Percentiles rank a stretch among this genome's conserved stretches.
These are phyloP conservation scores for Mormyrus proboscirostris DNA, from an alignment of 2,797 vertebrate species.

Conservation along the genomic window DNA sequence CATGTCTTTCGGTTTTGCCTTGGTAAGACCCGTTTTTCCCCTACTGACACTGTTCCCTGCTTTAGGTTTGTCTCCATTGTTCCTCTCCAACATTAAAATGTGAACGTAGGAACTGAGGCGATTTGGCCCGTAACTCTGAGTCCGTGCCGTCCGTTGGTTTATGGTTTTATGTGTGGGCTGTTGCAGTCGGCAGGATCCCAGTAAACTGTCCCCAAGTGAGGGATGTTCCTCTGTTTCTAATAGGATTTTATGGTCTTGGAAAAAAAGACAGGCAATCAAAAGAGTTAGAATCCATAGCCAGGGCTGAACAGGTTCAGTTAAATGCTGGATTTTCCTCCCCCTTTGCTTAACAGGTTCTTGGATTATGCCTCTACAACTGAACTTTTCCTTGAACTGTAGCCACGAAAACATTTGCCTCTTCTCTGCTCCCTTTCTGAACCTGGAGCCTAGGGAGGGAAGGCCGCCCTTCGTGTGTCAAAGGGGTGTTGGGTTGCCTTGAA, in stretches of 20 bases:
- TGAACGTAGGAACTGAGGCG: neutral
- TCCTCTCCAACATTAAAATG: neutral
- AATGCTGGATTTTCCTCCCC: neutral
- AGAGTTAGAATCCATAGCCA: neutral
- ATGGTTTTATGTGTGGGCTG: neutral
- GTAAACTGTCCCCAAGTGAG: neutral
- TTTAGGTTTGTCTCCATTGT: neutral
- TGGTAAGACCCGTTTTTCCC: neutral
- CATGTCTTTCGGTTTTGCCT: neutral
- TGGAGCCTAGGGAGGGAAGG: neutral
- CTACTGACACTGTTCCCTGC: neutral
- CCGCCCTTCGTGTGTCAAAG: neutral
- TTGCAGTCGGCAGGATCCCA: neutral
- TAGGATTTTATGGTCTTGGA: slow-evolving; percentile 16
- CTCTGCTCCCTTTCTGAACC: neutral
- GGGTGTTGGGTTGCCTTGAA: neutral
- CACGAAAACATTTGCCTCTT: neutral
- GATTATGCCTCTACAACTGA: neutral
- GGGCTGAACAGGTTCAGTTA: neutral
- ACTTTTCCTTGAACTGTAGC: neutral
- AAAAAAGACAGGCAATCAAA: neutral
- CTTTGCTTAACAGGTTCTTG: neutral
- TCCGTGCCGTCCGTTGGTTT: neutral
- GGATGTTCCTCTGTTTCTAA: neutral
- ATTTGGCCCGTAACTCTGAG: neutral